A percentile compares a stretch with the other conserved stretches of the same genome.
These are phyloP conservation scores for Entomobrya proxima DNA, from an alignment of 2,888 invertebrate genomes.

Conservation along the genomic window DNA sequence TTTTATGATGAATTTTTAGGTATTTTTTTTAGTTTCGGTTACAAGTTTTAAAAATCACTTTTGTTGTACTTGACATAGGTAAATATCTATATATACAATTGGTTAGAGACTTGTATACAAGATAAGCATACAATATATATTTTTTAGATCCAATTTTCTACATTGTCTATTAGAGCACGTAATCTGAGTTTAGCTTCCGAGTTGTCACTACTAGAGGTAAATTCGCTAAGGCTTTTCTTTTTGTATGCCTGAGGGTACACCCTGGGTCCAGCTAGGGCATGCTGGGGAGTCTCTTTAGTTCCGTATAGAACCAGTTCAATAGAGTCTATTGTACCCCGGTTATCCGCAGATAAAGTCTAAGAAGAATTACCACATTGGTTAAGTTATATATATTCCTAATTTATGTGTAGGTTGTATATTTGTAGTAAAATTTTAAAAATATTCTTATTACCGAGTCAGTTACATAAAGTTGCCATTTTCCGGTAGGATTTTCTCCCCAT, in stretches of 20 bases:
- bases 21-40: not conserved
- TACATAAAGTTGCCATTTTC: slow-evolving; percentile 82
- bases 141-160: slow-evolving; percentile 66
- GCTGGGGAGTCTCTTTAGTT: slow-evolving; percentile 82
- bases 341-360: slow-evolving; percentile 76
- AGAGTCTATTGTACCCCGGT: slow-evolving; percentile 81
- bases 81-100: no score
- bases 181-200: slow-evolving; percentile 48
- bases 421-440: not conserved
- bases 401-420: not conserved
- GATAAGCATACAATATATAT: not conserved
- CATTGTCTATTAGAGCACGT: slow-evolving; percentile 62
- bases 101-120: not conserved
- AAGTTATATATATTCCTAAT: no score
- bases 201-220: not conserved
- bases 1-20: not conserved
- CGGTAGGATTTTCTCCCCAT: slow-evolving; percentile 90
- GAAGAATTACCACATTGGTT: slow-evolving; percentile 12
- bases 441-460: slow-evolving; percentile 78
- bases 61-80: not conserved
- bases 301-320: slow-evolving; percentile 85
- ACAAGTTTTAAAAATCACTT: not conserved
- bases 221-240: slow-evolving; percentile 68
- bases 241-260: slow-evolving; percentile 80
- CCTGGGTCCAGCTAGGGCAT: slow-evolving; percentile 81